Conservation (phyloP, 2,888 invertebrate genomes). For the Blastobasis adustella region DNA sequence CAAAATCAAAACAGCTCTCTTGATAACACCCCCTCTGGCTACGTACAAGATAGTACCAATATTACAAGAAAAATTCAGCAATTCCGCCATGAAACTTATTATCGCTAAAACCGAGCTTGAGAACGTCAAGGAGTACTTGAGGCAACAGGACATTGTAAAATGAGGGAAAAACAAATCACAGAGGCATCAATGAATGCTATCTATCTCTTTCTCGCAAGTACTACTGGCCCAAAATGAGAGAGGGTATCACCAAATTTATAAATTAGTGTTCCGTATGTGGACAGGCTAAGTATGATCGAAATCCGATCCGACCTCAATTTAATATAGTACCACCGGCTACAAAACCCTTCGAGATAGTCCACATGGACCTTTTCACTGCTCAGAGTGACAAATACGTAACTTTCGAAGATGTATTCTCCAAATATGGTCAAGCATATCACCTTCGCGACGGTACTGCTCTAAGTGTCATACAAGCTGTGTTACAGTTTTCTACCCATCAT, state of each 20-base stretch:
- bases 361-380: conserved; percentile 16
- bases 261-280: conserved; percentile 10
- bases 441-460: too few species aligned
- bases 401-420: conserved; percentile 2
- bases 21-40: background rate
- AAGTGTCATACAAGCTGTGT: too few species aligned
- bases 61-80: conserved; percentile 3
- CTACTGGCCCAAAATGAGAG: too few species aligned
- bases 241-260: background rate
- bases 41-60: background rate
- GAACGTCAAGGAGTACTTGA: background rate
- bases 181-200: conserved; percentile 7
- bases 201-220: background rate
- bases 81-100: background rate
- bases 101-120: background rate
- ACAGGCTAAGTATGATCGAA: conserved; percentile 17
- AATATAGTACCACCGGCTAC: conserved; percentile 7
- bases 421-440: too few species aligned
- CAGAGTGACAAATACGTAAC: conserved; percentile 19
- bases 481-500: conserved; percentile 13
- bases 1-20: conserved; percentile 4
- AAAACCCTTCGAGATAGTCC: conserved; percentile 17
- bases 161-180: conserved; percentile 7
- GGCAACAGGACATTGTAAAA: conserved; percentile 2
- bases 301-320: too few species aligned